A percentile compares a stretch with the other conserved stretches of the same genome.
Conservation (phyloP, 2,113 vertebrate genomes). For the Ciconia stormi region DNA sequence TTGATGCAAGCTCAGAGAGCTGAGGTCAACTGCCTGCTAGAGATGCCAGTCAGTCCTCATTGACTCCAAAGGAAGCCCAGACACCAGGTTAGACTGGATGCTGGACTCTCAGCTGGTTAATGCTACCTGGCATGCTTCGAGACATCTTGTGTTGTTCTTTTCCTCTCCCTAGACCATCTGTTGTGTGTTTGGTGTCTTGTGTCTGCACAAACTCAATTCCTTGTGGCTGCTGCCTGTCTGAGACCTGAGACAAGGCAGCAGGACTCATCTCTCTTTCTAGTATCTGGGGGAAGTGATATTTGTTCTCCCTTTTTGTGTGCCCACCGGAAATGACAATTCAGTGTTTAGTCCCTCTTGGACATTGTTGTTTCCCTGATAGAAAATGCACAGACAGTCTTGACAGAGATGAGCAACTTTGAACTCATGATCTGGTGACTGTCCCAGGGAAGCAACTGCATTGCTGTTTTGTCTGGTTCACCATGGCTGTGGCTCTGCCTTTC, state of each 20-base stretch:
- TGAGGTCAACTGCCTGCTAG: neutral
- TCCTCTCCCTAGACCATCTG: neutral
- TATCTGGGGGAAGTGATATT: neutral
- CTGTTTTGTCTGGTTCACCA: neutral
- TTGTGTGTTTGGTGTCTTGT: neutral
- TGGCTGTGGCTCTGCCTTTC: fast-evolving
- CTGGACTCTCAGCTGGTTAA: neutral
- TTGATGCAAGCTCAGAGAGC: neutral
- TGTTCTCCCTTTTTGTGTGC: neutral
- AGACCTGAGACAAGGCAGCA: neutral
- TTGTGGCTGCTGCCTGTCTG: neutral
- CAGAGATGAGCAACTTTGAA: neutral
- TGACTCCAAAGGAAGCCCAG: neutral
- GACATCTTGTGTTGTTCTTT: neutral
- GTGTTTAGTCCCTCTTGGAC: neutral
- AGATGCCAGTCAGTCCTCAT: neutral
- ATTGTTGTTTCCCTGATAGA: neutral
- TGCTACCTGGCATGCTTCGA: neutral
- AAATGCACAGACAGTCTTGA: neutral
- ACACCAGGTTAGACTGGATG: neutral
- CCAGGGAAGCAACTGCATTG: neutral
- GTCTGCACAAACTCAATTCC: neutral
- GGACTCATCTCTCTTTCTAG: neutral
- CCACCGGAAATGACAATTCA: neutral
- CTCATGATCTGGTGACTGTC: neutral